phyloP scores from a whole-genome alignment of 2,888 invertebrate genomes.

The Drosophila longiperda region DNA sequence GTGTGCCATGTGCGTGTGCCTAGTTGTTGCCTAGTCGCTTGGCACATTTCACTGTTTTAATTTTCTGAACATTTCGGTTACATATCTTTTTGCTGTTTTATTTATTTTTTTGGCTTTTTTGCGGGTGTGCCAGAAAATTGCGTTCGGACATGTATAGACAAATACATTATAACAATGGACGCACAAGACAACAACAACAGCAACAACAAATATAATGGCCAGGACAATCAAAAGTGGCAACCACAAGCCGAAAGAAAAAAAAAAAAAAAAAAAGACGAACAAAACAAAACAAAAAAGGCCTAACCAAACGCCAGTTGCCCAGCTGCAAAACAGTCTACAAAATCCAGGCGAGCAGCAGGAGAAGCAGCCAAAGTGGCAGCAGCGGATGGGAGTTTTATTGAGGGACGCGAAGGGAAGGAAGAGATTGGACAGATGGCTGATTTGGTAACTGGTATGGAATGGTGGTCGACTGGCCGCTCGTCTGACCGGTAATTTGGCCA shows the following conservation, averaged over 20 bases:
- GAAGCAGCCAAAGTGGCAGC: neutral
- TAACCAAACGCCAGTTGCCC: slow-evolving; percentile 56
- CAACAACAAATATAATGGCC: slow-evolving; percentile 62
- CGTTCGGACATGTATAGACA: slow-evolving; percentile 46
- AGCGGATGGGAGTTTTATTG: neutral
- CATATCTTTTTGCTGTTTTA: slow-evolving; percentile 30
- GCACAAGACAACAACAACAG: slow-evolving; percentile 31
- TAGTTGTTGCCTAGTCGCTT: slow-evolving; percentile 33
- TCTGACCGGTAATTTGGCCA: slow-evolving; percentile 67
- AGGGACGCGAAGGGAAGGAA: neutral
- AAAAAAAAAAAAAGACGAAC: slow-evolving; percentile 32
- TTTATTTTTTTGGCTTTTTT: slow-evolving; percentile 1
- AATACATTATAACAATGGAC: slow-evolving; percentile 60
- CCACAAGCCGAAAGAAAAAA: slow-evolving; percentile 66
- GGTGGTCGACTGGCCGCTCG: slow-evolving; percentile 20
- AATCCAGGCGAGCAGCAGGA: slow-evolving; percentile 28
- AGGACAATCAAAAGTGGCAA: slow-evolving; percentile 77
- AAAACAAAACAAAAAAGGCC: slow-evolving; percentile 44
- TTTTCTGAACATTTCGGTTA: slow-evolving; percentile 64
- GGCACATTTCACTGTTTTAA: slow-evolving; percentile 63
- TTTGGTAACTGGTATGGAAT: slow-evolving; percentile 4
- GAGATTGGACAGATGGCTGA: slow-evolving; percentile 30
- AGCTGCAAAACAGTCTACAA: slow-evolving; percentile 59
- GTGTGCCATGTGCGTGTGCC: slow-evolving; percentile 35
- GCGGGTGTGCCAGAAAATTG: slow-evolving; percentile 49